These are phyloP conservation scores for Delphinus delphis DNA, from an alignment of 2,113 vertebrate genomes.

Conservation along the genomic window DNA sequence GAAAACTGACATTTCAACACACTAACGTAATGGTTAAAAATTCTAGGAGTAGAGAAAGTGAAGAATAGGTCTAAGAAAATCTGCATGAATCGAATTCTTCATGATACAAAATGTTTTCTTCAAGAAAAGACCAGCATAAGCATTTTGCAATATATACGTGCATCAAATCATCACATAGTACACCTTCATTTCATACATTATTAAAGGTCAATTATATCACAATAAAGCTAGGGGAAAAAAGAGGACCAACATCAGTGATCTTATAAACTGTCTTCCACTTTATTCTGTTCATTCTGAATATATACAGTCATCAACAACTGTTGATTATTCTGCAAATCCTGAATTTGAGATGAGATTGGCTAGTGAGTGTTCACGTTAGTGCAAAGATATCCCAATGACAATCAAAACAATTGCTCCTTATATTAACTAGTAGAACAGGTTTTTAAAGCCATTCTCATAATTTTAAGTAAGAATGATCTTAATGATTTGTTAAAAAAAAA, in stretches of 20 bases:
- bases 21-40: neutral
- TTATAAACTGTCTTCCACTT: neutral
- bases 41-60: neutral
- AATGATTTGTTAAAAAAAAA: neutral
- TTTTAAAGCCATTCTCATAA: neutral
- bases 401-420: neutral
- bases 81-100: neutral
- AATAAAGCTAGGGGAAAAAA: neutral
- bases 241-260: neutral
- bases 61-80: neutral
- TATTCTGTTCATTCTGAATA: neutral
- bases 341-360: neutral
- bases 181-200: neutral
- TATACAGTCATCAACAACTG: neutral
- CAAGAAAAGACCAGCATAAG: neutral
- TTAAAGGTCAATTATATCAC: neutral
- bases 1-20: constrained; percentile 35
- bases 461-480: neutral
- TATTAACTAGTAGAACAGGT: neutral
- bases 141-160: neutral
- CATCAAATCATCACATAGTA: neutral
- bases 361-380: neutral
- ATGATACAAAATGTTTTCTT: neutral
- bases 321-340: neutral
- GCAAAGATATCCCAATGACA: neutral